Conservation (phyloP, 2,113 vertebrate genomes). For the Catharus bicknelli region DNA sequence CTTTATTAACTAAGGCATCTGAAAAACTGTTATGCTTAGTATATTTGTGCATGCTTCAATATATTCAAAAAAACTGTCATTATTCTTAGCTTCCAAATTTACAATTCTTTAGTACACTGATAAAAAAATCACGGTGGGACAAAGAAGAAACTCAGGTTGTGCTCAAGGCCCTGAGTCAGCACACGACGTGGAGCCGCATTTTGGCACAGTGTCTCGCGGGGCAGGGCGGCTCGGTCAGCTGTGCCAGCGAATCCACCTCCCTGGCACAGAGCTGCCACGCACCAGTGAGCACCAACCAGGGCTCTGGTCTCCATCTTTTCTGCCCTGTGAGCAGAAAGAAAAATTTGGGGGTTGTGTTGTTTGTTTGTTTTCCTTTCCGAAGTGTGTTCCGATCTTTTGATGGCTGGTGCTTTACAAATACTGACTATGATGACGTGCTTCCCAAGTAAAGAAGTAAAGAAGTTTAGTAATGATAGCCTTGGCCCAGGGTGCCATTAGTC, state of each 20-base stretch:
- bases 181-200: fast-evolving
- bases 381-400: not conserved
- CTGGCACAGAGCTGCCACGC: not conserved
- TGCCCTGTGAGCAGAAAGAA: not conserved
- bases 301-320: not conserved
- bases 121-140: not conserved
- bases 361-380: not conserved
- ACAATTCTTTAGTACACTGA: not conserved
- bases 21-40: not conserved
- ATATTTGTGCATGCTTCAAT: not conserved
- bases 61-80: not conserved
- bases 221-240: fast-evolving
- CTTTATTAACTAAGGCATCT: not conserved
- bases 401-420: not conserved
- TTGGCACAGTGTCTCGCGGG: not conserved
- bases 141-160: not conserved
- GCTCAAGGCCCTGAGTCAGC: not conserved
- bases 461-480: slow-evolving; percentile 2
- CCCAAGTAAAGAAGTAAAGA: not conserved
- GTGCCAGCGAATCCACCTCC: fast-evolving
- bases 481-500: not conserved
- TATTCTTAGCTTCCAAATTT: not conserved
- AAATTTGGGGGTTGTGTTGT: not conserved
- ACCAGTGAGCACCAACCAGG: not conserved
- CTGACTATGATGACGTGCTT: not conserved